Evolutionary conservation across 2,888 invertebrate genomes (phyloP), one percentile per base, ranked within the genome.

Genomic region (Thecocarcelia acutangulata): DNA sequence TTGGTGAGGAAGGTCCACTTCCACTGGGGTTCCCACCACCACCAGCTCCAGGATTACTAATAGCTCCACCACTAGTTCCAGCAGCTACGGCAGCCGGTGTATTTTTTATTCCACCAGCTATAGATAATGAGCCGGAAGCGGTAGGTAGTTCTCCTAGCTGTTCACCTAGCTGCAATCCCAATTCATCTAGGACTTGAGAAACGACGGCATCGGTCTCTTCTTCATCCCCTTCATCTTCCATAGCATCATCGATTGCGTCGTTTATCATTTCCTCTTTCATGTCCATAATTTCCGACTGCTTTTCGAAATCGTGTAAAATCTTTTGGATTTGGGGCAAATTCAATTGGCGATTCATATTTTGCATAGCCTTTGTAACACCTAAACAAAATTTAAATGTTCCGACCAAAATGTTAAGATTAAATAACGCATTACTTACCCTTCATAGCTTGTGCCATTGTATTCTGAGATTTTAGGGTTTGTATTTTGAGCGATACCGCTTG

Each of bases 181-280:
- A 92, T 92, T 99, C 99, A 91, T 99, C 99, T 86, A 99, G 92
- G 70, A 99, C 98, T 93, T 99, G 98, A 1, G 95, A 93, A 40
- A 99, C 98, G 86, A 98, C 95, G 63, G 97, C 97, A 91, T 98
- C 97, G 88, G 97, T 97, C 92, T 99, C 99, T 89, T 98, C 98
- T 90, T 98, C 98, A 89, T 99, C 99, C 56, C 95, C 98, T 89
- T 98, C 99, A 84, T 97, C 99, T 87, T 97, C 99, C 96, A 99
- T 98, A 0, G 99, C 99, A 92, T 99, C 99, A 91, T 99, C 99
- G 88, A 99, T 99, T 61, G 98, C 98, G 91, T 99, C 99, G 90
- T 97, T 98, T 95, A 99, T 99, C 94, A 99, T 97, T 92, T 99
- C 99, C 91, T 99, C 99, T 90, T 99, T 99, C 99, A 99, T 99